Conservation (phyloP, 2,113 vertebrate genomes). For the Erpornis zantholeuca region DNA sequence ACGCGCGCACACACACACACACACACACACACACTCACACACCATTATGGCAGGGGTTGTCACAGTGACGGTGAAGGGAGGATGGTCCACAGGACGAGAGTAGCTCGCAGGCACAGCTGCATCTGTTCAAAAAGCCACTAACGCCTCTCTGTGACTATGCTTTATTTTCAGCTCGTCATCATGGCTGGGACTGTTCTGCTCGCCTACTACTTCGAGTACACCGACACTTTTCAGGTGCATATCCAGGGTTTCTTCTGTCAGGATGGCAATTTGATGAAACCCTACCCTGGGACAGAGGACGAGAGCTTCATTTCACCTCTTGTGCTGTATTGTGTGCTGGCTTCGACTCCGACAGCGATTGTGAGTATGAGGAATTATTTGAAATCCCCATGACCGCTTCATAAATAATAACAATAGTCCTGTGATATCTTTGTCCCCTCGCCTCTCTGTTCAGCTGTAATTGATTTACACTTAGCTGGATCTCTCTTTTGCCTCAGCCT, state of each 20-base stretch:
- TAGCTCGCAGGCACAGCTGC: constrained; percentile 39
- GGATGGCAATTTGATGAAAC: constrained; percentile 96
- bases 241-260: constrained; percentile 99
- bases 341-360: constrained; percentile 87
- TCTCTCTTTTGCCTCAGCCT: constrained; percentile 1
- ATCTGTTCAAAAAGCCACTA: constrained; percentile 54
- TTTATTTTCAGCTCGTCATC: constrained; percentile 97
- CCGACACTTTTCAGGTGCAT: constrained; percentile 92
- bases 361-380: constrained; percentile 81
- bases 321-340: constrained; percentile 93
- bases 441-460: not conserved
- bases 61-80: constrained; percentile 44
- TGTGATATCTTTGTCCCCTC: not conserved
- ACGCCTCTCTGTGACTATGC: constrained; percentile 76
- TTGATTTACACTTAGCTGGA: not conserved
- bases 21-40: not conserved
- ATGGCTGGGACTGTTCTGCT: constrained; percentile 96
- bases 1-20: not conserved
- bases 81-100: not conserved
- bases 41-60: not conserved
- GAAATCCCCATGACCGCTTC: not conserved
- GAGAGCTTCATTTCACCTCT: constrained; percentile 93
- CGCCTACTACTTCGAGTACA: constrained; percentile 98
- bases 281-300: constrained; percentile 91
- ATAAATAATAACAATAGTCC: not conserved